Evolutionary conservation across 2,797 vertebrate genomes (phyloP).

Genomic region (Tapera naevia): DNA sequence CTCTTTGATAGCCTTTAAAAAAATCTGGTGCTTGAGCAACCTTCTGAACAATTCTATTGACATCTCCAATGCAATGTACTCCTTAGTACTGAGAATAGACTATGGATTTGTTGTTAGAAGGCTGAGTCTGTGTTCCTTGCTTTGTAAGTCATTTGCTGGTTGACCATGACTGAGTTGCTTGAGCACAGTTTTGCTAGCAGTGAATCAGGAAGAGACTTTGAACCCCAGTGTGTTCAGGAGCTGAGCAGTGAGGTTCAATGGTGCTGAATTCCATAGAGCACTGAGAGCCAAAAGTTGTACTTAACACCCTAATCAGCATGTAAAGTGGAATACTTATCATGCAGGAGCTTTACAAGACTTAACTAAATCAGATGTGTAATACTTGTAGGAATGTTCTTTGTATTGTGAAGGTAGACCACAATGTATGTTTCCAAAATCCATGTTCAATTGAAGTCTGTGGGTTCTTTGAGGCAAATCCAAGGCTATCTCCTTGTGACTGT

Average conservation of each 20-base stretch:
- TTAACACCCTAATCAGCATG: background rate
- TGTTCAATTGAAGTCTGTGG: background rate
- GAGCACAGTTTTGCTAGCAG: background rate
- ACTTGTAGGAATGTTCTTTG: background rate
- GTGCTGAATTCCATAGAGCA: background rate
- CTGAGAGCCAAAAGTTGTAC: background rate
- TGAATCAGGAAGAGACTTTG: background rate
- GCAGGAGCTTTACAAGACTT: too few species aligned
- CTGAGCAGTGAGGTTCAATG: background rate
- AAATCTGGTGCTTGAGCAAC: background rate
- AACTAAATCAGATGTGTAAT: accelerated
- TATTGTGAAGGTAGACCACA: accelerated
- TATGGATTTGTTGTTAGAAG: background rate
- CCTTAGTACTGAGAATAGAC: background rate
- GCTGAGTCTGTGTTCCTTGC: background rate
- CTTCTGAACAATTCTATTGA: background rate
- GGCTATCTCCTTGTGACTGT: accelerated
- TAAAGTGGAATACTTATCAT: accelerated
- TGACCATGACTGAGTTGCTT: accelerated
- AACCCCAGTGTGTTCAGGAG: accelerated
- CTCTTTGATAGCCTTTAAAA: background rate
- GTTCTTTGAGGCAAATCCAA: background rate
- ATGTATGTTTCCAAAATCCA: accelerated
- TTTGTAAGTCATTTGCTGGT: background rate
- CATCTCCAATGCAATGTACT: accelerated